A percentile compares a stretch with the other conserved stretches of the same genome.
Evolutionary conservation across 92 coral and sea anemone species (phyloP).

Genomic region (Diadumene lineata): DNA sequence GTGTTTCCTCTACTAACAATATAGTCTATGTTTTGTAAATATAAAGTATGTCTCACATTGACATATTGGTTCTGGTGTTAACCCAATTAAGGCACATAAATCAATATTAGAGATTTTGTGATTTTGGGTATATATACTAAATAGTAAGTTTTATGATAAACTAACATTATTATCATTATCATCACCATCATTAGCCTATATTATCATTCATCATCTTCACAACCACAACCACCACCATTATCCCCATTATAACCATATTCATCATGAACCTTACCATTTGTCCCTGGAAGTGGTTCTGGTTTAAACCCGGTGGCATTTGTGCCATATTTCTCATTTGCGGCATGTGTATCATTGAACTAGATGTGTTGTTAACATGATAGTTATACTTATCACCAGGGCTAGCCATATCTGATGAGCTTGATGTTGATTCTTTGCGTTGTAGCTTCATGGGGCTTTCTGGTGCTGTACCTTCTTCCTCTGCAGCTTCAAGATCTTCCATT

Average conservation of each 20-base stretch:
- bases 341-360: slow-evolving; percentile 14
- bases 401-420: slow-evolving; percentile 84
- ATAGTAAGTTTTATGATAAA: too few species aligned
- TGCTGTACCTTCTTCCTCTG: slow-evolving; percentile 75
- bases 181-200: background rate
- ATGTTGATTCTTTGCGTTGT: slow-evolving; percentile 67
- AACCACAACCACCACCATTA: background rate
- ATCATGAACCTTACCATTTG: slow-evolving; percentile 7
- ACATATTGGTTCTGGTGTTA: too few species aligned
- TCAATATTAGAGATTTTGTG: too few species aligned
- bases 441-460: slow-evolving; percentile 74
- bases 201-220: background rate
- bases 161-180: background rate
- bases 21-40: too few species aligned
- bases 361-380: slow-evolving; percentile 1
- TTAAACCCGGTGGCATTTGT: slow-evolving; percentile 1
- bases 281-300: slow-evolving; percentile 11
- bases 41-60: too few species aligned
- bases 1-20: too few species aligned
- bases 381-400: slow-evolving; percentile 53
- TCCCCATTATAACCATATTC: background rate
- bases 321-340: slow-evolving; percentile 9
- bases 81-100: too few species aligned
- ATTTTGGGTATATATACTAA: too few species aligned
- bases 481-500: slow-evolving; percentile 77